Evolutionary conservation across 92 coral and sea anemone species (phyloP).

Genomic region (Umimayanthus kanabou): DNA sequence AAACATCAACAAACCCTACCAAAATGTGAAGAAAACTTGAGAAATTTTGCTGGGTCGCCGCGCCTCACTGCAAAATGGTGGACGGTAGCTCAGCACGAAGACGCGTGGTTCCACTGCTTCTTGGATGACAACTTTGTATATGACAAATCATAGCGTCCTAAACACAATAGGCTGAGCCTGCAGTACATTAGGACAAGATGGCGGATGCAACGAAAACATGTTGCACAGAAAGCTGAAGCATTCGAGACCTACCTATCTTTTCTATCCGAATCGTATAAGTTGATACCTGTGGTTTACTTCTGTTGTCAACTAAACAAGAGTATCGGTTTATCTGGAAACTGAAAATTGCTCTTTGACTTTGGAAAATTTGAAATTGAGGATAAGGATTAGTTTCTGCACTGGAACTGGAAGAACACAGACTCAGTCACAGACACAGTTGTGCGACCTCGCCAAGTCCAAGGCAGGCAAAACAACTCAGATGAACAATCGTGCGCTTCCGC

Average conservation of each 20-base stretch:
- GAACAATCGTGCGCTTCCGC: too few relatives aligned
- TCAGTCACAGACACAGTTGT: too few relatives aligned
- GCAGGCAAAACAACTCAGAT: too few relatives aligned
- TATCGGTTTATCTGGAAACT: too few relatives aligned
- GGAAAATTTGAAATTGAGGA: too few relatives aligned
- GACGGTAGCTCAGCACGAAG: slow-evolving; percentile 67
- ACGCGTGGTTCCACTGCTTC: slow-evolving; percentile 79
- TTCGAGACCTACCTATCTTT: too few relatives aligned
- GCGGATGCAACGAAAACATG: slow-evolving; percentile 10
- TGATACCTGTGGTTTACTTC: too few relatives aligned
- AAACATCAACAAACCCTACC: slow-evolving; percentile 36
- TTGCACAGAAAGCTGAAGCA: neutral
- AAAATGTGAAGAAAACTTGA: slow-evolving; percentile 48
- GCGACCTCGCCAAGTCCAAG: too few relatives aligned
- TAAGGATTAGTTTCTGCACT: too few relatives aligned
- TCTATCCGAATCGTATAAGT: neutral
- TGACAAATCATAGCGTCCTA: slow-evolving; percentile 6
- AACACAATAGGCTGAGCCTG: slow-evolving; percentile 1
- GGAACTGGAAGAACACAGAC: too few relatives aligned
- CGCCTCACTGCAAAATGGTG: slow-evolving; percentile 77
- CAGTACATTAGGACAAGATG: slow-evolving; percentile 32
- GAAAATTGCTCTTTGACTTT: too few relatives aligned
- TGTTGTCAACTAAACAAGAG: too few relatives aligned
- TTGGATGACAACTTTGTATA: slow-evolving; percentile 5
- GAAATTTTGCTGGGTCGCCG: slow-evolving; percentile 74